Evolutionary conservation across 1,140 invertebrate genomes (phyloP), one percentile per base, ranked within the genome.

Genomic region (Pemphigus obesinymphae): DNA sequence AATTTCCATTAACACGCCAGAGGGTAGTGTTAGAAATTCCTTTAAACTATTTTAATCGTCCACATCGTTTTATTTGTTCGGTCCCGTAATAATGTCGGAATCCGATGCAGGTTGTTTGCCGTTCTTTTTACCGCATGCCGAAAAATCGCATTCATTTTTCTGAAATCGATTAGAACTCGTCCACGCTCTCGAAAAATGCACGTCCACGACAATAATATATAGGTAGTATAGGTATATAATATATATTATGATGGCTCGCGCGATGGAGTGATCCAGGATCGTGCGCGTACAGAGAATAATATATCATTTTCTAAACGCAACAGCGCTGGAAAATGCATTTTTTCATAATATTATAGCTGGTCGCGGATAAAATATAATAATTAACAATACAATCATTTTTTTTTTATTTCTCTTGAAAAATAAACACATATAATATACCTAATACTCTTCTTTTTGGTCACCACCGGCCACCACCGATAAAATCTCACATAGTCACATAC

Each of bases 1-100:
- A 7, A 31, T 75, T 75, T 75, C 72, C 45, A 53, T 53, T 48
- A 53, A 75, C 72, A 48, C 72, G 26, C 10, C 20, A 26, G 58
- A 31, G 26, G 72, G 37, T 70, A 50, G 72, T 75, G 72, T 75
- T 53, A 34, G 72, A 53, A 75, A 75, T 75, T 50, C 72, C 45
- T 31, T 31, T 50, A 50, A 75, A 50, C 45, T 50, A 75, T 75
- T 75, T 75, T 75, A 75, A 75, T 75, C 72, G 72, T 75, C 37
- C 40, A 11, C 70, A 4, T 31, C 72, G 70, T 43, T 48, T 50
- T 50, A 75, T 75, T 20, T 53, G 43, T 75, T 34, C 72, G 26
- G 45, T 3, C 48, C 0, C 8, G 45, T 29, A 75, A 50, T 31
- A 73, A 48, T 75, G 43, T 75, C 17, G 48, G 43, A 75, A 75